These are phyloP conservation scores for Rana temporaria DNA, from an alignment of 2,113 vertebrate species.

Conservation along the genomic window DNA sequence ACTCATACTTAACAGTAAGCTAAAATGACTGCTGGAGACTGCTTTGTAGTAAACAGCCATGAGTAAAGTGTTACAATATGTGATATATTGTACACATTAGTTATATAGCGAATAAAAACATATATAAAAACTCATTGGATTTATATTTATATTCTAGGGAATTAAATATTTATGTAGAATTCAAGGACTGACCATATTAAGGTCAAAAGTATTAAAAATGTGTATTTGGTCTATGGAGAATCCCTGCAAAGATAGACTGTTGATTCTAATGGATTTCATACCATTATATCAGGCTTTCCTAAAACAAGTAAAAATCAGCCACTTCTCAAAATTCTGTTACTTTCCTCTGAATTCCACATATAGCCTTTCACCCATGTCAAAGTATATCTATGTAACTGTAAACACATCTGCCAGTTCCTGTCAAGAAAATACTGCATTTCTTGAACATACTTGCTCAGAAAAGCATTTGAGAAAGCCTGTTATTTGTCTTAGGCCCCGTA, in stretches of 20 bases:
- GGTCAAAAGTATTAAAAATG: neutral
- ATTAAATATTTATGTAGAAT: neutral
- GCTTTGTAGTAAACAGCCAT: no score
- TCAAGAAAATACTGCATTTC: neutral
- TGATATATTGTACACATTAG: no score
- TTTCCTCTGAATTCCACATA: neutral
- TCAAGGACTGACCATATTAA: neutral
- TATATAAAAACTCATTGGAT: neutral
- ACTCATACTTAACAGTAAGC: no score
- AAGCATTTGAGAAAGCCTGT: neutral
- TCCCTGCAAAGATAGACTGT: neutral
- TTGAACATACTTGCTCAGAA: slow-evolving; percentile 2
- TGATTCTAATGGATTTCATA: neutral
- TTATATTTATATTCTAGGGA: neutral
- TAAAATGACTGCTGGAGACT: no score
- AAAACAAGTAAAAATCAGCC: neutral
- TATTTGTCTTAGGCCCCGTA: neutral
- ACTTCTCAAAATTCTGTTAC: no score
- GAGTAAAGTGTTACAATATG: no score
- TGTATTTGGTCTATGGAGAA: neutral
- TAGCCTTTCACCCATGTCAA: slow-evolving; percentile 11
- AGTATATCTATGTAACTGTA: slow-evolving; percentile 7
- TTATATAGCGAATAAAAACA: no score
- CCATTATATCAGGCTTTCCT: neutral
- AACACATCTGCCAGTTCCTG: slow-evolving; percentile 6